A percentile compares a stretch with the other conserved stretches of the same genome.
Conservation (phyloP, 2,113 vertebrate species). For the Bothrops jararaca region DNA sequence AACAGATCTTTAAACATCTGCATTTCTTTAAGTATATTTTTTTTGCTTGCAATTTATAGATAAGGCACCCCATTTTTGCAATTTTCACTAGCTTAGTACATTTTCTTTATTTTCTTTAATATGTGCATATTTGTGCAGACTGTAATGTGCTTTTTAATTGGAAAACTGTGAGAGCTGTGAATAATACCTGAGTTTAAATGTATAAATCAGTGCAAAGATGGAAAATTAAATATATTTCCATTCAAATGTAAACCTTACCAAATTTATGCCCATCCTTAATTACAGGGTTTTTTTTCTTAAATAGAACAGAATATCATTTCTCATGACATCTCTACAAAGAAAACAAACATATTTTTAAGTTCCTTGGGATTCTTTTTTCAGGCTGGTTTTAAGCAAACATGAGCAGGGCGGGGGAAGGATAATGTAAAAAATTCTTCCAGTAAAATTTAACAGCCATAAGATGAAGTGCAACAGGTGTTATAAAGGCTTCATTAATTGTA, state of each 20-base stretch:
- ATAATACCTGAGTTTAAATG: background rate
- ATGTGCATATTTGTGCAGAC: background rate
- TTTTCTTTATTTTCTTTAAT: background rate
- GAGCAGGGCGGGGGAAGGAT: background rate
- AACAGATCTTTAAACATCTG: background rate
- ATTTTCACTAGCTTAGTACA: background rate
- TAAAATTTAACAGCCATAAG: background rate
- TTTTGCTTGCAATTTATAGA: background rate
- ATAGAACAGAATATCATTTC: background rate
- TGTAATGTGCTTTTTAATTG: background rate
- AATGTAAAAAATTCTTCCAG: background rate
- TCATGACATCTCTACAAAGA: background rate
- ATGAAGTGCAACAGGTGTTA: background rate
- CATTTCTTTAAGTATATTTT: background rate
- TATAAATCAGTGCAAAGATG: background rate
- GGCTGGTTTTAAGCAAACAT: background rate
- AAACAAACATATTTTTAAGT: background rate
- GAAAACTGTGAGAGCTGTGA: background rate
- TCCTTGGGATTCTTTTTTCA: background rate
- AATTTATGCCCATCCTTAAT: background rate
- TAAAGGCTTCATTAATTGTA: background rate
- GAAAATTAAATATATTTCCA: background rate
- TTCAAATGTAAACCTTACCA: background rate
- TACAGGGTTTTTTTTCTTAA: background rate
- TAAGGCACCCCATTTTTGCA: background rate